Percentiles rank a stretch among this genome's conserved stretches.
Evolutionary conservation across 2,888 invertebrate species (phyloP).

Genomic region (Trissolcus japonicus): DNA sequence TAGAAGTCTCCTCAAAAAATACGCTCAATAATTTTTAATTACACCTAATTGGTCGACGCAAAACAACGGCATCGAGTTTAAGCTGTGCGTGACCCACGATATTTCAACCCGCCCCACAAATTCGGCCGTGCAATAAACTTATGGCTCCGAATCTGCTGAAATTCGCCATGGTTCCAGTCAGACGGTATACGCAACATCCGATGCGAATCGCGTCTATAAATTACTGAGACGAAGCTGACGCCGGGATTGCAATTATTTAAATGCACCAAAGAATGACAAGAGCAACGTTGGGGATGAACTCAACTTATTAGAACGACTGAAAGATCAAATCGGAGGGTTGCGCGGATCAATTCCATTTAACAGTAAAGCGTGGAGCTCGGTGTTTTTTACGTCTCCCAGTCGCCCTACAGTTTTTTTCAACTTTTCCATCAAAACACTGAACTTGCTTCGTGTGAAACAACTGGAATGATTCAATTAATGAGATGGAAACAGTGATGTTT

Average conservation of each 20-base stretch:
- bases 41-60: conserved; percentile 24
- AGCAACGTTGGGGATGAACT: conserved; percentile 55
- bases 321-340: conserved; percentile 54
- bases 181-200: conserved; percentile 62
- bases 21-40: no score
- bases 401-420: conserved; percentile 14
- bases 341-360: conserved; percentile 43
- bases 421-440: conserved; percentile 21
- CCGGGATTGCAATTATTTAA: conserved; percentile 75
- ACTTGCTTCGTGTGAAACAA: conserved; percentile 11
- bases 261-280: conserved; percentile 64
- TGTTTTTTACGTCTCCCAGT: conserved; percentile 28
- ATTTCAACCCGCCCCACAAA: conserved; percentile 44
- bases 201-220: conserved; percentile 74
- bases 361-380: not conserved
- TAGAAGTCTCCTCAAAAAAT: no score
- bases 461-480: conserved; percentile 7
- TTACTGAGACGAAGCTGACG: conserved; percentile 71
- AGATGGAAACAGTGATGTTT: not conserved
- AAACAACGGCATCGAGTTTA: conserved; percentile 26
- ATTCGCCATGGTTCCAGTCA: conserved; percentile 69
- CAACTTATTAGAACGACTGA: conserved; percentile 53
- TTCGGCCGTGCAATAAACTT: conserved; percentile 53
- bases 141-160: conserved; percentile 60
- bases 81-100: conserved; percentile 31